Base-by-base conservation (phyloP, 2,113 vertebrate genomes). In the Falcunculus frontatus region DNA sequence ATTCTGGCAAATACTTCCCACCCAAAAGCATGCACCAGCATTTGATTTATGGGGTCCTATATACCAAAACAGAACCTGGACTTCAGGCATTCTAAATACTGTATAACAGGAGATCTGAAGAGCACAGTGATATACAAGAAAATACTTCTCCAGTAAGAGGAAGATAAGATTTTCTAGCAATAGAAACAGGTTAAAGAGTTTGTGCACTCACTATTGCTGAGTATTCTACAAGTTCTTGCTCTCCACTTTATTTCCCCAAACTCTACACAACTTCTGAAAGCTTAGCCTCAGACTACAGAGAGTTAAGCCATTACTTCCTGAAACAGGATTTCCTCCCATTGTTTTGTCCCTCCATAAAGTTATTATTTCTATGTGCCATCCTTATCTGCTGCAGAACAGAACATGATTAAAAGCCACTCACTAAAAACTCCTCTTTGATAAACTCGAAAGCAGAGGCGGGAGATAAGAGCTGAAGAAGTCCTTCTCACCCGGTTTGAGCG, bases 281-380 rank as follows among this genome's bases (percentile, higher is more conserved):
- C 35, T 93, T 22, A 77, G 85, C 79, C 37, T 81, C 95, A 87
- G 96, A 87, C 73, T 53, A 81, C 56, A 89, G 73, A 90, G 90
- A 94, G 92, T 96, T 97, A 96, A 97, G 77, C 41, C 60, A 90
- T 93, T 78, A 96, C 96, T 96, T 96, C 96, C 96, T 96, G 96
- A 92, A 97, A 93, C 83, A 92, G 93, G 44, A 96, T 96, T 97
- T 97, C 96, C 96, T 96, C 95, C 83, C 90, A 96, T 96, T 97
- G 96, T 96, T 95, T 95, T 94, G 88, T 68, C 56, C 64, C 79
- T 81, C 65, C 11, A 2, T 35, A 70, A 86, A 94, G 76, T 90
- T 92, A 62, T 39, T 94, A 88, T 53, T 92, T 84, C 69, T 91
- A 32, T 32, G 18, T 74, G 13, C 79, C 83, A 64, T 30, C 67